Evolutionary conservation across 2,113 vertebrate species (phyloP).

Genomic region (Helogale parvula): DNA sequence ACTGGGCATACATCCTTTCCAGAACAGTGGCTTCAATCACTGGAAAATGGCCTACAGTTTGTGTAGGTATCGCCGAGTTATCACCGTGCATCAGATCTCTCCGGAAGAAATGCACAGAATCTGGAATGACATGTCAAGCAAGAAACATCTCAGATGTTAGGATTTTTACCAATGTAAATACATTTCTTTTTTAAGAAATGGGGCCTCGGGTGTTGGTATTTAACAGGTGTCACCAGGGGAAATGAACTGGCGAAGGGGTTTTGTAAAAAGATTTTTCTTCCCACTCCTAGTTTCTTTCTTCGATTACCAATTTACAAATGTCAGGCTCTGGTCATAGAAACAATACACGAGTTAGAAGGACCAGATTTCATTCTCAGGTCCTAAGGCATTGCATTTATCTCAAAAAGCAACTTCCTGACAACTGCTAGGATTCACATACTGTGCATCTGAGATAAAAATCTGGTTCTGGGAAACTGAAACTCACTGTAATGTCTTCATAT

Average conservation of each 20-base stretch:
- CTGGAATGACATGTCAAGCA: constrained; percentile 99
- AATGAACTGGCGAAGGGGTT: constrained; percentile 80
- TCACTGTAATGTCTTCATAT: constrained; percentile 58
- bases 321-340: constrained; percentile 78
- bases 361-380: constrained; percentile 77
- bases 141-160: constrained; percentile 98
- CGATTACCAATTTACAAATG: constrained; percentile 79
- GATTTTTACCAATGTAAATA: constrained; percentile 86
- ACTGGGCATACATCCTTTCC: constrained; percentile 97
- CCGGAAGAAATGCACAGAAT: constrained; percentile 99
- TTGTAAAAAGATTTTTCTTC: constrained; percentile 82
- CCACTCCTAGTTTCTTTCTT: constrained; percentile 75
- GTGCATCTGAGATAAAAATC: constrained; percentile 70
- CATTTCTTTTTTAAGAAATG: constrained; percentile 75
- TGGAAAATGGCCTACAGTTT: constrained; percentile 99
- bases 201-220: constrained; percentile 61
- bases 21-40: constrained; percentile 99
- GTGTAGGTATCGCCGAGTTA: constrained; percentile 96
- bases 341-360: constrained; percentile 57
- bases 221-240: constrained; percentile 76
- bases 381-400: constrained; percentile 70
- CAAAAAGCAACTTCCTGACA: constrained; percentile 64
- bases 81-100: constrained; percentile 98
- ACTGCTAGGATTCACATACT: constrained; percentile 47
- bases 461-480: constrained; percentile 69